Evolutionary conservation across 2,113 vertebrate genomes (phyloP).

Genomic region (Actinemys pallida): DNA sequence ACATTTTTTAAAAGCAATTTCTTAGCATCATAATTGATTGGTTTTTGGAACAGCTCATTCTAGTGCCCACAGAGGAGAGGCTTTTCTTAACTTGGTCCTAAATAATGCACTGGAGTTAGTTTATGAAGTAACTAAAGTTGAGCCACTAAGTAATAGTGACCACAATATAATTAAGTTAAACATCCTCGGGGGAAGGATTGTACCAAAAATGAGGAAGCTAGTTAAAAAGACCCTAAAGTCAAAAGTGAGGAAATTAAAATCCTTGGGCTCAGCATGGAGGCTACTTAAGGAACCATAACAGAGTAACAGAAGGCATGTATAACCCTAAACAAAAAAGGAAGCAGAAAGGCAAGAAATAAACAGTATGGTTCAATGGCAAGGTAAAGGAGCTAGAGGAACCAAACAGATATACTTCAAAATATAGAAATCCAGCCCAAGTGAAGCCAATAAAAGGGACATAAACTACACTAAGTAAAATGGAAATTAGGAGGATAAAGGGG

Average conservation of each 20-base stretch:
- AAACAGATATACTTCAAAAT: constrained; percentile 27
- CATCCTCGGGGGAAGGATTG: constrained; percentile 71
- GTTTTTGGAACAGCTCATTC: constrained; percentile 20
- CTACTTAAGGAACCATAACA: constrained; percentile 66
- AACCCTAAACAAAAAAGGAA: constrained; percentile 36
- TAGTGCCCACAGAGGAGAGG: constrained; percentile 37
- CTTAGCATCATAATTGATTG: constrained; percentile 55
- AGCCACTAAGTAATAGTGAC: constrained; percentile 75
- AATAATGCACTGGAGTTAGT: constrained; percentile 60
- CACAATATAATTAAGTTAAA: constrained; percentile 78
- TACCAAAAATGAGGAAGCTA: constrained; percentile 73
- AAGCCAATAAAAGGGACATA: constrained; percentile 31
- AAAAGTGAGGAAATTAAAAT: constrained; percentile 78
- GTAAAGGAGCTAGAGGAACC: not conserved
- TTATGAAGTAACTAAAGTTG: constrained; percentile 71
- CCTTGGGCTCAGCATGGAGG: constrained; percentile 75
- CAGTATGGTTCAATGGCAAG: not conserved
- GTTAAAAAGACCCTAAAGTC: constrained; percentile 78
- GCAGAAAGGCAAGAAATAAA: constrained; percentile 45
- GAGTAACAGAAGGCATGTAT: constrained; percentile 54
- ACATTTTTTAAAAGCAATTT: constrained; percentile 13
- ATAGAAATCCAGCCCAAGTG: constrained; percentile 32
- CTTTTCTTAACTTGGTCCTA: not conserved
- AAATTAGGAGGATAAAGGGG: constrained; percentile 73
- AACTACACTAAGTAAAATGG: constrained; percentile 48